These are phyloP conservation scores for Discoglossus pictus DNA, from an alignment of 2,797 vertebrate genomes.

Conservation along the genomic window DNA sequence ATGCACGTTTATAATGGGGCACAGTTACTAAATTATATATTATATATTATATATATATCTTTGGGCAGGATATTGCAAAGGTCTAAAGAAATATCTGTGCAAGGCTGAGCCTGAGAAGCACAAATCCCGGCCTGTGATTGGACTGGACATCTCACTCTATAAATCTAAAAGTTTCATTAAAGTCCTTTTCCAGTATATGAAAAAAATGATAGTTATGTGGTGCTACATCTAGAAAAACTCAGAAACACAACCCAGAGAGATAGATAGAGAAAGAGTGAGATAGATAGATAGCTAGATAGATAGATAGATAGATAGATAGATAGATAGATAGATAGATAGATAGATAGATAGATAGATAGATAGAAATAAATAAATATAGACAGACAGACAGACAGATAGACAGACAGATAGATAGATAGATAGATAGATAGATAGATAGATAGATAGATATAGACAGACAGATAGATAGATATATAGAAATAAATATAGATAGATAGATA, in stretches of 20 bases:
- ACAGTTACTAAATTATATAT: slow-evolving; percentile 7
- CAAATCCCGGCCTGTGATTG: slow-evolving; percentile 32
- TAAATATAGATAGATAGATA: no score
- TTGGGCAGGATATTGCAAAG: slow-evolving; percentile 41
- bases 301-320: slow-evolving; percentile 4
- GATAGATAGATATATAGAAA: no score
- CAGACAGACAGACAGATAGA: no score
- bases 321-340: neutral
- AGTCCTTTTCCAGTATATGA: slow-evolving; percentile 10
- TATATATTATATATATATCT: neutral
- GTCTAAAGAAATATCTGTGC: slow-evolving; percentile 14
- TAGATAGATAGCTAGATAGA: slow-evolving; percentile 2
- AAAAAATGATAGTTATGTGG: slow-evolving; percentile 5
- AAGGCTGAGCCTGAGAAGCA: slow-evolving; percentile 2
- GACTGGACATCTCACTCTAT: slow-evolving; percentile 29
- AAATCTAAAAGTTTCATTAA: slow-evolving; percentile 50
- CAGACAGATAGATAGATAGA: no score
- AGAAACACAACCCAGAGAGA: neutral
- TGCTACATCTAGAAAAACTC: neutral
- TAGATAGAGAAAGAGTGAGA: slow-evolving; percentile 1
- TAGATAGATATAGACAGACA: no score
- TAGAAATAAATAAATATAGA: neutral
- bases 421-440: no score
- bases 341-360: neutral
- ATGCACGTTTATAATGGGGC: no score